These are phyloP conservation scores for Drosophila tsacasi DNA, from an alignment of 1,140 invertebrate species.

Conservation along the genomic window DNA sequence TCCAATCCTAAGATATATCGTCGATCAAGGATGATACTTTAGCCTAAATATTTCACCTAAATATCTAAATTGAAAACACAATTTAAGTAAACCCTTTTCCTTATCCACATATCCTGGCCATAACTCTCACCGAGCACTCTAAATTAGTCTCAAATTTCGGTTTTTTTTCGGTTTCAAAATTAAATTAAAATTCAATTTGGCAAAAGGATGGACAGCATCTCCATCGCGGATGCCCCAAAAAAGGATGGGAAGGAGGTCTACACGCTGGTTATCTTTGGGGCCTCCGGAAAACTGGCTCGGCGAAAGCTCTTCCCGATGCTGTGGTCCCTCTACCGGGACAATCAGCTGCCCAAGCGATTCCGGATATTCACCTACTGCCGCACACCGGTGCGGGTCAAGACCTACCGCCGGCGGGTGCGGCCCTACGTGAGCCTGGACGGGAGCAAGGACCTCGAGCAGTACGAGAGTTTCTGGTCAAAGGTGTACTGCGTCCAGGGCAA, in stretches of 20 bases:
- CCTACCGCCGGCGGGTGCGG: constrained; percentile 31
- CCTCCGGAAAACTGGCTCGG: constrained; percentile 51
- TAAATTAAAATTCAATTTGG: constrained; percentile 7
- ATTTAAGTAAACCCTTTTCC: background rate
- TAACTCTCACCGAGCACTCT: background rate
- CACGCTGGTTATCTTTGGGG: constrained; percentile 66
- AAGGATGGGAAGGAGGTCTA: constrained; percentile 25
- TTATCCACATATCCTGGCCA: background rate
- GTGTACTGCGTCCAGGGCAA: constrained; percentile 51
- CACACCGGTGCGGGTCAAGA: constrained; percentile 22
- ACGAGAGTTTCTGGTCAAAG: constrained; percentile 62
- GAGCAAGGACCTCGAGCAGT: constrained; percentile 40
- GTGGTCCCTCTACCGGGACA: constrained; percentile 60
- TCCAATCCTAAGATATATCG: background rate
- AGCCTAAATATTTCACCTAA: too few species aligned
- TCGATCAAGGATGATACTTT: too few species aligned
- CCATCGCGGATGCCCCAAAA: constrained; percentile 14
- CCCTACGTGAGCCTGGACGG: constrained; percentile 48
- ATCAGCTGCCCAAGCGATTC: constrained; percentile 47
- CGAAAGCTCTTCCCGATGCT: constrained; percentile 57
- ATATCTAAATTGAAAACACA: too few species aligned
- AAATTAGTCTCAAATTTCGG: background rate
- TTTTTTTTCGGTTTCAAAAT: constrained; percentile 1
- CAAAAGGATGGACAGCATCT: constrained; percentile 27
- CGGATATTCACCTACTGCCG: constrained; percentile 59